Evolutionary conservation across 1,140 invertebrate genomes (phyloP), one percentile per base, ranked within the genome.

Genomic region (Penaeus japonicus): DNA sequence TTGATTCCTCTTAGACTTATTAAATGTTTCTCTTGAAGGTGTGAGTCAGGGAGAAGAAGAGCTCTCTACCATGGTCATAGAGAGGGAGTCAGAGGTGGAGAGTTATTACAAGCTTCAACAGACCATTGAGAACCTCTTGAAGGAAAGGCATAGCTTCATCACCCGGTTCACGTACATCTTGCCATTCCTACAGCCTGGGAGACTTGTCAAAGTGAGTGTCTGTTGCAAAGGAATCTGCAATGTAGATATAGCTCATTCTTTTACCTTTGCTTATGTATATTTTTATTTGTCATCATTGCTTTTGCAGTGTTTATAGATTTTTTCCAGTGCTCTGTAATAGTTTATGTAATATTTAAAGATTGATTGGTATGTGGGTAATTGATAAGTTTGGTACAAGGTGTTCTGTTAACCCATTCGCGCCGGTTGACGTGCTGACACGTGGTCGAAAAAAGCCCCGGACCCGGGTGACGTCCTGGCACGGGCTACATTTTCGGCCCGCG

Each of bases 121-220:
- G 87, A 96, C 98, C 92, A 93, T 99, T 30, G 95, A 96, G 70
- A 92, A 94, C 7, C 93, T 99, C 53, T 94, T 94, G 20, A 93
- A 93, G 77, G 95, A 98, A 91, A 96, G 98, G 92, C 94, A 95
- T 47, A 93, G 92, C 2, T 98, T 95, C 93, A 94, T 99, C 84
- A 97, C 96, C 0, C 95, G 96, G 91, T 97, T 98, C 0, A 94
- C 97, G 91, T 97, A 99, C 92, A 92, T 99, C 22, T 93, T 99
- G 78, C 98, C 98, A 0, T 99, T 99, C 93, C 93, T 99, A 88
- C 97, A 99, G 92, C 96, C 97, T 0, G 99, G 99, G 7, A 94
- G 99, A 91, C 93, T 99, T 91, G 94, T 99, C 7, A 97, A 98
- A 93, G 97, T 98, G 93, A 92, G 90, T 85, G 22, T 75, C n/a